Conservation (phyloP, 2,113 vertebrate species). For the Antechinus stuartii region DNA sequence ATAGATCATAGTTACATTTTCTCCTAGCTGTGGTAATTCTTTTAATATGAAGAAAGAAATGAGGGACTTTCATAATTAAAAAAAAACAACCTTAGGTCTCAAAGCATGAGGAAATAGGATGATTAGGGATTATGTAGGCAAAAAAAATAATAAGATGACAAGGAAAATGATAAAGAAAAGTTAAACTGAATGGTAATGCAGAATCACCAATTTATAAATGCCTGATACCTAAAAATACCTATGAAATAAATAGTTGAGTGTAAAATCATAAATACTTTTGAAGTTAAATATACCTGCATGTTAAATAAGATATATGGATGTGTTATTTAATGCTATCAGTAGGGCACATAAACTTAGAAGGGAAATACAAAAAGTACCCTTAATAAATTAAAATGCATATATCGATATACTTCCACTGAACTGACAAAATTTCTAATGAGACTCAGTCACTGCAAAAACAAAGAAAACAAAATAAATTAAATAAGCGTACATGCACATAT, state of each 20-base stretch:
- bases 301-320: conserved; percentile 5
- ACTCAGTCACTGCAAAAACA: conserved; percentile 43
- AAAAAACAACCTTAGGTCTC: not conserved
- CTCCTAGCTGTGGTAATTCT: not conserved
- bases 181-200: not conserved
- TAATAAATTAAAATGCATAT: conserved; percentile 27
- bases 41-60: not conserved
- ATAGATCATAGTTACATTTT: conserved; percentile 20
- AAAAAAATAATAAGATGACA: conserved; percentile 1
- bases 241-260: conserved; percentile 15
- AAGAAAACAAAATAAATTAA: not conserved
- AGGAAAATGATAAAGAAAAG: conserved; percentile 13
- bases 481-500: not conserved
- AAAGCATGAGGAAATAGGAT: not conserved
- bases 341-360: conserved; percentile 29
- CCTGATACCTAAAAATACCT: conserved; percentile 26
- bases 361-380: not conserved
- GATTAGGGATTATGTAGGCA: not conserved
- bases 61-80: not conserved
- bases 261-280: conserved; percentile 22
- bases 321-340: not conserved
- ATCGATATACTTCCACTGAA: not conserved
- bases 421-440: not conserved
- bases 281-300: not conserved
- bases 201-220: conserved; percentile 13